Percentiles rank a stretch among this genome's conserved stretches.
These are phyloP conservation scores for Anarrhichthys ocellatus DNA, from an alignment of 2,113 vertebrate genomes.

Conservation along the genomic window DNA sequence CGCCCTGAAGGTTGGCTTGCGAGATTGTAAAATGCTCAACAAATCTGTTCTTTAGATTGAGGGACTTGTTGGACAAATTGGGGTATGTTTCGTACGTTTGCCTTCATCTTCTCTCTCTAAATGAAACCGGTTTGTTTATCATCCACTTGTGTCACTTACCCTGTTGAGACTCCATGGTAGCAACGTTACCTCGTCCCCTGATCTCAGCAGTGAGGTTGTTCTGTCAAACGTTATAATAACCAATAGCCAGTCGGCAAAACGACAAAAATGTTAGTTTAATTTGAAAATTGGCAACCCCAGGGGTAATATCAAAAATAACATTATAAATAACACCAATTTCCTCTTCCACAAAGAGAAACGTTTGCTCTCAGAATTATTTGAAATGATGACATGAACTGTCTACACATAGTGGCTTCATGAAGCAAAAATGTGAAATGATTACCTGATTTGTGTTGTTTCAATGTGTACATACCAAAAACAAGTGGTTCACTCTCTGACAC, in stretches of 20 bases:
- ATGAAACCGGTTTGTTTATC: slow-evolving; percentile 5
- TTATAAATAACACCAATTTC: background rate
- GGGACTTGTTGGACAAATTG: background rate
- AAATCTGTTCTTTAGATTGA: background rate
- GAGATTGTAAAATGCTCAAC: background rate
- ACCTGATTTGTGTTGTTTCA: slow-evolving; percentile 27
- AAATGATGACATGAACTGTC: background rate
- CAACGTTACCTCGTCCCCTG: background rate
- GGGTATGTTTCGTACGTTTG: background rate
- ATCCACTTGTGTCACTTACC: background rate
- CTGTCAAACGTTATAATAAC: background rate
- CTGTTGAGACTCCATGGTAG: background rate
- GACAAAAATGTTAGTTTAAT: background rate
- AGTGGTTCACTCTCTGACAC: slow-evolving; percentile 34
- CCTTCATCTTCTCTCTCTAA: slow-evolving; percentile 1
- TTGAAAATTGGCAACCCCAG: background rate
- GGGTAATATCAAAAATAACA: background rate
- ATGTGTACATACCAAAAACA: slow-evolving; percentile 21
- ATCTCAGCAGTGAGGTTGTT: background rate
- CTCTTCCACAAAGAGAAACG: background rate
- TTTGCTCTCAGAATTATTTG: background rate
- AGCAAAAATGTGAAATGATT: background rate
- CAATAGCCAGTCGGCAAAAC: background rate
- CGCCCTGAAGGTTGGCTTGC: background rate
- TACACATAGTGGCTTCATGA: background rate